Evolutionary conservation across 2,888 invertebrate species (phyloP).

Genomic region (Ophioninae sp.): DNA sequence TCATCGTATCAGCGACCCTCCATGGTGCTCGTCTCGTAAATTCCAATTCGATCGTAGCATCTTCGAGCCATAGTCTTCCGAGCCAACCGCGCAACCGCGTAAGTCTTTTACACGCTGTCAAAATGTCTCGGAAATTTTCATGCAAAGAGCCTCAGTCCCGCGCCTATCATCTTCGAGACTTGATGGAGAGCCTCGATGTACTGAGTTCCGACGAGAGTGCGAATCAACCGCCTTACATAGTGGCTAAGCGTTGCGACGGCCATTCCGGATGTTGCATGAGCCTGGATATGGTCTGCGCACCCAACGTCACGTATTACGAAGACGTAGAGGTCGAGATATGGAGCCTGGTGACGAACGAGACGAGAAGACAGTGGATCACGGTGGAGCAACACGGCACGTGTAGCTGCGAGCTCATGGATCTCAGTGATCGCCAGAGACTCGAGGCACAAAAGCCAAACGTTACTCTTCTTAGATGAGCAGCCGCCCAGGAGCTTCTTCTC

Average conservation of each 20-base stretch:
- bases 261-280: conserved; percentile 75
- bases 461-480: conserved; percentile 46
- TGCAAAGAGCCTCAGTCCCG: conserved; percentile 71
- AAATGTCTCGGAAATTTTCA: conserved; percentile 58
- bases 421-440: conserved; percentile 42
- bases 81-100: conserved; percentile 36
- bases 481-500: background rate
- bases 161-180: conserved; percentile 70
- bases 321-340: conserved; percentile 70
- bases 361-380: conserved; percentile 66
- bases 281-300: conserved; percentile 68
- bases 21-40: conserved; percentile 18
- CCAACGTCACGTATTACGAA: conserved; percentile 66
- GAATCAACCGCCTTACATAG: conserved; percentile 68
- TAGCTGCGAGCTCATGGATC: conserved; percentile 66
- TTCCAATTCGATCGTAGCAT: conserved; percentile 28
- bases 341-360: conserved; percentile 60
- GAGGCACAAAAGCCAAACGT: conserved; percentile 61
- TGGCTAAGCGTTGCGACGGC: conserved; percentile 74
- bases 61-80: conserved; percentile 2
- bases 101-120: conserved; percentile 60
- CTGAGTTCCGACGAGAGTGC: conserved; percentile 61
- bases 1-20: conserved; percentile 42
- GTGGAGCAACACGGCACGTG: conserved; percentile 74
- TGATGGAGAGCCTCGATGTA: conserved; percentile 62